A percentile compares a stretch with the other conserved stretches of the same genome.
Conservation (phyloP, 2,888 invertebrate species). For the Trichogramma dendrolimi region DNA sequence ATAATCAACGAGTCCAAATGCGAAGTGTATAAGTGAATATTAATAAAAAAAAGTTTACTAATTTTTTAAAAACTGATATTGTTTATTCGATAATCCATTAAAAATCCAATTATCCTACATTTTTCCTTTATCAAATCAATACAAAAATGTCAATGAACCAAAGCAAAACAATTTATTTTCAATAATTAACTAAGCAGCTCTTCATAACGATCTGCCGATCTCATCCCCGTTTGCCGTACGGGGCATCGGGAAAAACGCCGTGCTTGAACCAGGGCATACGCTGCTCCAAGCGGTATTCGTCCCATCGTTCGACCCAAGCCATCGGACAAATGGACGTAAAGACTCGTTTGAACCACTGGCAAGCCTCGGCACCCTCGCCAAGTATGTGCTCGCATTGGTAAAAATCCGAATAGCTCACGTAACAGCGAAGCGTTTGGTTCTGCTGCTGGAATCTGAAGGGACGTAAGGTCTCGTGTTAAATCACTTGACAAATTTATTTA, state of each 20-base stretch:
- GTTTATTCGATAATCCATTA: not conserved
- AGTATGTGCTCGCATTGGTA: slow-evolving; percentile 44
- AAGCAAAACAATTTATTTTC: not conserved
- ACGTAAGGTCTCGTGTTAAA: too few species aligned
- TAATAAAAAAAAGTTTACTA: slow-evolving; percentile 25
- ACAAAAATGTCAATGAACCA: too few species aligned
- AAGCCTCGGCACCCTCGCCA: slow-evolving; percentile 39
- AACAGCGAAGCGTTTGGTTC: slow-evolving; percentile 45
- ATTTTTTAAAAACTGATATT: slow-evolving; percentile 18
- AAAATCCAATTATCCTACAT: too few species aligned
- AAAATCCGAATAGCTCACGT: slow-evolving; percentile 46
- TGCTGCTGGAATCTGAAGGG: slow-evolving; percentile 44
- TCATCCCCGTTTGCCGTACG: slow-evolving; percentile 10
- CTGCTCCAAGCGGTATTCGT: slow-evolving; percentile 34
- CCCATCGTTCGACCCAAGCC: slow-evolving; percentile 42
- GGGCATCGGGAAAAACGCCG: slow-evolving; percentile 12
- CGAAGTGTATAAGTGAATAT: slow-evolving; percentile 24
- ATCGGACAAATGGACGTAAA: slow-evolving; percentile 41
- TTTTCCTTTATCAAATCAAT: too few species aligned
- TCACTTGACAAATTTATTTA: too few species aligned
- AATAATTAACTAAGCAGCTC: not conserved
- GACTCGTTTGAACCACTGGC: slow-evolving; percentile 43
- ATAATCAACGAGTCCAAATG: slow-evolving; percentile 3
- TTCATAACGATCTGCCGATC: not conserved
- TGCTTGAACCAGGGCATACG: slow-evolving; percentile 37